Percentiles rank a stretch among this genome's conserved stretches.
Conservation (phyloP, 2,888 invertebrate genomes). For the Elegia similella region DNA sequence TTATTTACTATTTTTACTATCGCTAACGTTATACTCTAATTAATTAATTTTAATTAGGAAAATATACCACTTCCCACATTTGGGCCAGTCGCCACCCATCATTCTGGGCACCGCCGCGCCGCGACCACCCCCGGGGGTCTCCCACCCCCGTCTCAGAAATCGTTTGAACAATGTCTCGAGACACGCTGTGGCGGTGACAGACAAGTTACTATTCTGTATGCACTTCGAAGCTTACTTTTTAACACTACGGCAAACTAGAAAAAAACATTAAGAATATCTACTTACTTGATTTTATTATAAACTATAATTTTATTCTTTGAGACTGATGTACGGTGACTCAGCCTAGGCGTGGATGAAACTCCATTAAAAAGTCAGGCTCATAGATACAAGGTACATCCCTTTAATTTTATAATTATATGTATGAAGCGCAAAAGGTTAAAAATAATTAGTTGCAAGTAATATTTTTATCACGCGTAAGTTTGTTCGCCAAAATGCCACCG, state of each 20-base stretch:
- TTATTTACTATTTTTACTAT: background rate
- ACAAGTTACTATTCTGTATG: background rate
- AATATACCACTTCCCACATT: constrained; percentile 10
- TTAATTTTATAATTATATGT: no score
- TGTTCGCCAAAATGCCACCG: no score
- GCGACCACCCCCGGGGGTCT: background rate
- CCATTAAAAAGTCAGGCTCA: no score
- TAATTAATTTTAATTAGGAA: constrained; percentile 9
- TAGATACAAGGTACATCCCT: no score
- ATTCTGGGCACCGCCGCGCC: background rate
- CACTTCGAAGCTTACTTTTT: background rate
- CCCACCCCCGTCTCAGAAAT: constrained; percentile 10
- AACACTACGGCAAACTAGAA: background rate
- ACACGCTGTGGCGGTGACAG: constrained; percentile 5
- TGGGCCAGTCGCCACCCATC: constrained; percentile 2
- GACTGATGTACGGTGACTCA: no score
- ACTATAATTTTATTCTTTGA: no score
- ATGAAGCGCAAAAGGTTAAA: no score
- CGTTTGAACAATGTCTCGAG: constrained; percentile 11
- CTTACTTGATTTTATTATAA: no score
- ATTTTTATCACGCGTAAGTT: no score
- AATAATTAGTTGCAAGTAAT: no score
- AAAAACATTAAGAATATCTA: background rate
- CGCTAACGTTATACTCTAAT: background rate
- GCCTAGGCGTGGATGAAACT: no score